Percentiles rank a stretch among this genome's conserved stretches.
Evolutionary conservation across 2,888 invertebrate genomes (phyloP).

Genomic region (Aporophyla lueneburgensis): DNA sequence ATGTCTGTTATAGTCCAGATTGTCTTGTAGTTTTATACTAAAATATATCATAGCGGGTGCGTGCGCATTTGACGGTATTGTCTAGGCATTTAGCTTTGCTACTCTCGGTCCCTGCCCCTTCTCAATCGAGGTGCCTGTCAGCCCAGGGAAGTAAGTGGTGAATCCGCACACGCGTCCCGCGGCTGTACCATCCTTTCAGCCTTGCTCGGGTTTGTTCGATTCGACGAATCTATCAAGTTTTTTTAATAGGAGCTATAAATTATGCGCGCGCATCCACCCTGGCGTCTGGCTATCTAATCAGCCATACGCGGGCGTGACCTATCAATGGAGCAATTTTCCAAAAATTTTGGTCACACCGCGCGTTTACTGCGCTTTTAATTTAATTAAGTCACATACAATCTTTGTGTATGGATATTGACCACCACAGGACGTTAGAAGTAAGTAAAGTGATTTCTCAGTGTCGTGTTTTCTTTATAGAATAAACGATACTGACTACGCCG

Average conservation of each 20-base stretch:
- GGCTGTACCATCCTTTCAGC: neutral
- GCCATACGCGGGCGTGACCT: neutral
- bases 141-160: neutral
- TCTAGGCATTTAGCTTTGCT: neutral
- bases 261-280: neutral
- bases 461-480: neutral
- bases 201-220: neutral
- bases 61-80: neutral
- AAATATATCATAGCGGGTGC: neutral
- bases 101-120: no score
- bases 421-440: neutral
- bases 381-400: no score
- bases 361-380: neutral
- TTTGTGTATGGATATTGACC: neutral
- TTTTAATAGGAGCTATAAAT: neutral
- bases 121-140: neutral
- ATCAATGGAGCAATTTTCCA: neutral
- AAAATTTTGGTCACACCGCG: neutral
- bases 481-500: neutral
- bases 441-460: neutral
- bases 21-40: neutral
- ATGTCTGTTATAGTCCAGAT: neutral
- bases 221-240: neutral
- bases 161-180: slow-evolving; percentile 6
- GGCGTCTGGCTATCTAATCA: neutral